These are phyloP conservation scores for Gadopsis bispinosus DNA, from an alignment of 2,797 vertebrate genomes.

Conservation along the genomic window DNA sequence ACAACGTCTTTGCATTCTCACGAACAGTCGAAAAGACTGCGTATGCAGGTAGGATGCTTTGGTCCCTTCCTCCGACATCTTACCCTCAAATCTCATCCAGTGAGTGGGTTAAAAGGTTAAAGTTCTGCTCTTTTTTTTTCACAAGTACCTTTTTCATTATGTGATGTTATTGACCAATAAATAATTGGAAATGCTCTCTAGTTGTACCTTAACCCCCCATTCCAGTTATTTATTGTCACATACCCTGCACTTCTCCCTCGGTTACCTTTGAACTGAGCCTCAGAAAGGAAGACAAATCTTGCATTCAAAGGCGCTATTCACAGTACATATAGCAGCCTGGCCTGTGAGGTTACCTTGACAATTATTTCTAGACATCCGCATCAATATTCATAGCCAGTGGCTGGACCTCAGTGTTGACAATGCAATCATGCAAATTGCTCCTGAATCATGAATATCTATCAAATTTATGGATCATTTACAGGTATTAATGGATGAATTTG, in stretches of 20 bases:
- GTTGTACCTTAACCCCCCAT: slow-evolving; percentile 14
- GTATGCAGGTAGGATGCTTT: background rate
- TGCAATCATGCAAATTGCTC: slow-evolving; percentile 57
- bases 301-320: slow-evolving; percentile 30
- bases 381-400: slow-evolving; percentile 64
- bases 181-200: slow-evolving; percentile 49
- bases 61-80: slow-evolving; percentile 15
- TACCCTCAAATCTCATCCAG: slow-evolving; percentile 17
- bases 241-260: background rate
- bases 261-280: slow-evolving; percentile 42
- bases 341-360: slow-evolving; percentile 41
- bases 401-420: slow-evolving; percentile 47
- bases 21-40: background rate
- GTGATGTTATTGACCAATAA: slow-evolving; percentile 43
- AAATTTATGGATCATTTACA: slow-evolving; percentile 38
- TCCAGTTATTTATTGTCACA: slow-evolving; percentile 45
- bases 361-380: slow-evolving; percentile 49
- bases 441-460: slow-evolving; percentile 42
- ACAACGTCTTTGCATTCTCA: background rate
- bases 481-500: slow-evolving; percentile 18
- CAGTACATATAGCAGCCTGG: background rate
- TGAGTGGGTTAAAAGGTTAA: slow-evolving; percentile 10
- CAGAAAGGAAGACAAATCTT: slow-evolving; percentile 15
- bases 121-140: slow-evolving; percentile 22
- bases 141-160: slow-evolving; percentile 43